Evolutionary conservation across 2,113 vertebrate species (phyloP).

Genomic region (Paratilapia polleni): DNA sequence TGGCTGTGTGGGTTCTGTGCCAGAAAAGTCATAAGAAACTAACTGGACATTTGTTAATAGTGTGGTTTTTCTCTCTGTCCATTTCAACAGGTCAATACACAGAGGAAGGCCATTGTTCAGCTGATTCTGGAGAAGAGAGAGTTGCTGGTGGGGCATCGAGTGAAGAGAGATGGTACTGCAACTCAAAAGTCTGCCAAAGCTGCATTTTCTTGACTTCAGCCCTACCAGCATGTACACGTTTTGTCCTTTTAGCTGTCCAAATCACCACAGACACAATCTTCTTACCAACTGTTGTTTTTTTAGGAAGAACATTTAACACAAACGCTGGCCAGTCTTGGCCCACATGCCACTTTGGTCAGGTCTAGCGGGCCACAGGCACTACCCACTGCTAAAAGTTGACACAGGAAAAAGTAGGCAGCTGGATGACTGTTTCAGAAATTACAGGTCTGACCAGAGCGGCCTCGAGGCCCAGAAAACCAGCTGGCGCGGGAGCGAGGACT

Average conservation of each 20-base stretch:
- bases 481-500: conserved; percentile 59
- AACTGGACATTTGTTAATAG: conserved; percentile 47
- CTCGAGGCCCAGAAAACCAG: conserved; percentile 68
- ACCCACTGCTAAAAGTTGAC: conserved; percentile 80
- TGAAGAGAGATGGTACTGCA: conserved; percentile 80
- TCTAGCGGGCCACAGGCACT: conserved; percentile 53
- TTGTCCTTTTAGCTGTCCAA: conserved; percentile 13
- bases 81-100: conserved; percentile 80
- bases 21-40: conserved; percentile 52
- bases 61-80: conserved; percentile 23
- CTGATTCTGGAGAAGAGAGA: conserved; percentile 84
- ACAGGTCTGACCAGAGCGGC: conserved; percentile 74
- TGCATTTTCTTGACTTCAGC: conserved; percentile 16
- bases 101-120: conserved; percentile 83
- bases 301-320: conserved; percentile 69
- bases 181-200: conserved; percentile 8
- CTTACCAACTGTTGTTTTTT: conserved; percentile 51
- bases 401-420: conserved; percentile 80
- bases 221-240: not conserved
- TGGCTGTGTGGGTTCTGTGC: conserved; percentile 12
- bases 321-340: conserved; percentile 53
- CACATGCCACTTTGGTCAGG: conserved; percentile 70
- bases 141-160: conserved; percentile 78
- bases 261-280: conserved; percentile 62
- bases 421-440: conserved; percentile 76